Conservation (phyloP, 2,888 invertebrate genomes). For the Ischnura elegans region DNA sequence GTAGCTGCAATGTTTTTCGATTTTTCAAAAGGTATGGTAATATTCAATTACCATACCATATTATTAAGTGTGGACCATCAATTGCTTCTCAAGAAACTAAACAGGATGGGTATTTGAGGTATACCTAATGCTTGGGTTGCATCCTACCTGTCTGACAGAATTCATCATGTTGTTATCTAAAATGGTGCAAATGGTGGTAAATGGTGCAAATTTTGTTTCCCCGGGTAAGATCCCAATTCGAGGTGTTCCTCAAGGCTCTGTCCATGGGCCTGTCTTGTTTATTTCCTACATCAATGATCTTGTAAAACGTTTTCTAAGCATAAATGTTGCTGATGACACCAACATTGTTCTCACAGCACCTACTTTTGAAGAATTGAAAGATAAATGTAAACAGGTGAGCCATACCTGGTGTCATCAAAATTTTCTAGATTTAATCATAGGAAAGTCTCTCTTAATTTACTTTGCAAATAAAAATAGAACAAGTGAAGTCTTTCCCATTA, state of each 20-base stretch:
- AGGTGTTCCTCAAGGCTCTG: not conserved
- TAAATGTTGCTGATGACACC: too few species aligned
- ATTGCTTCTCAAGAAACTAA: not conserved
- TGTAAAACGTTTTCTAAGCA: too few species aligned
- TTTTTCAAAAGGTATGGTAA: not conserved
- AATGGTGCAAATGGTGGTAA: not conserved
- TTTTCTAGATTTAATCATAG: not conserved
- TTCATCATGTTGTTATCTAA: not conserved
- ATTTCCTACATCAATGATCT: too few species aligned
- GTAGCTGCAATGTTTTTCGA: not conserved
- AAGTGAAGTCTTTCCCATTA: not conserved
- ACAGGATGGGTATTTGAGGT: not conserved
- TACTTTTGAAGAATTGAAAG: not conserved
- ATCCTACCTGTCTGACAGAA: too few species aligned
- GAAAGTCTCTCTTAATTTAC: not conserved
- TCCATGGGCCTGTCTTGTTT: too few species aligned
- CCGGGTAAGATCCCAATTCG: not conserved
- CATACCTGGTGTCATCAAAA: not conserved
- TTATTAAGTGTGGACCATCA: too few species aligned
- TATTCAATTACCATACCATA: too few species aligned
- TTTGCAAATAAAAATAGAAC: not conserved
- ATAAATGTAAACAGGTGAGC: not conserved
- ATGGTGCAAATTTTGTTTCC: not conserved
- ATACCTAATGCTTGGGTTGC: not conserved
- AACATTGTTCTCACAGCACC: too few species aligned